phyloP scores from a whole-genome alignment of 2,797 vertebrate species.

The Chiloscyllium punctatum region DNA sequence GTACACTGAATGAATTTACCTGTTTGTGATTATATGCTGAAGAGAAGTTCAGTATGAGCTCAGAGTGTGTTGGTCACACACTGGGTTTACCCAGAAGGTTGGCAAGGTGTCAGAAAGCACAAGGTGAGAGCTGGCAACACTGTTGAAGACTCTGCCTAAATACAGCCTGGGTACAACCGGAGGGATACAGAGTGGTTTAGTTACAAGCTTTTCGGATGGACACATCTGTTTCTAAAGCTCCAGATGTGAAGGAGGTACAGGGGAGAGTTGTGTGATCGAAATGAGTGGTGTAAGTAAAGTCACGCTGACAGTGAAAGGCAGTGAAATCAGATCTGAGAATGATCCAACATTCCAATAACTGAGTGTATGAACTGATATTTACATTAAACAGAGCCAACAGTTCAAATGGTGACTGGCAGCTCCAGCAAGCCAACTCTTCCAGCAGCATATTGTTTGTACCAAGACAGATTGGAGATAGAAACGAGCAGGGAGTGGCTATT shows the following conservation, averaged over 20 bases:
- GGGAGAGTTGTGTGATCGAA: not conserved
- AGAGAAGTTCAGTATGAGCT: not conserved
- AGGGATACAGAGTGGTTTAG: not conserved
- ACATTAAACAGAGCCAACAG: not conserved
- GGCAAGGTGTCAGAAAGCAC: not conserved
- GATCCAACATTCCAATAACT: not conserved
- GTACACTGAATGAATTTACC: not conserved
- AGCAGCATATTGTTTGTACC: not conserved
- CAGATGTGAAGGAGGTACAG: not conserved
- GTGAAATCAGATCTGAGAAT: not conserved
- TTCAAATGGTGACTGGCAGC: not conserved
- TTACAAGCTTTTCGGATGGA: not conserved
- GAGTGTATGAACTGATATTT: not conserved
- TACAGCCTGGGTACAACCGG: not conserved
- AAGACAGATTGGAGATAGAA: not conserved
- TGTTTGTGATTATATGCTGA: not conserved
- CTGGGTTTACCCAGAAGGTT: not conserved
- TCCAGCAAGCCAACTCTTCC: not conserved
- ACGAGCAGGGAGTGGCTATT: not conserved
- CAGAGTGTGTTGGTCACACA: not conserved
- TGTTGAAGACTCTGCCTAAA: not conserved
- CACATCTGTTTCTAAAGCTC: not conserved
- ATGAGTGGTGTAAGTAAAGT: not conserved
- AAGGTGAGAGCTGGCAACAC: not conserved
- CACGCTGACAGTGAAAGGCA: not conserved